A percentile compares a stretch with the other conserved stretches of the same genome.
phyloP scores from a whole-genome alignment of 2,888 invertebrate genomes.

The Macrosiphum euphorbiae region DNA sequence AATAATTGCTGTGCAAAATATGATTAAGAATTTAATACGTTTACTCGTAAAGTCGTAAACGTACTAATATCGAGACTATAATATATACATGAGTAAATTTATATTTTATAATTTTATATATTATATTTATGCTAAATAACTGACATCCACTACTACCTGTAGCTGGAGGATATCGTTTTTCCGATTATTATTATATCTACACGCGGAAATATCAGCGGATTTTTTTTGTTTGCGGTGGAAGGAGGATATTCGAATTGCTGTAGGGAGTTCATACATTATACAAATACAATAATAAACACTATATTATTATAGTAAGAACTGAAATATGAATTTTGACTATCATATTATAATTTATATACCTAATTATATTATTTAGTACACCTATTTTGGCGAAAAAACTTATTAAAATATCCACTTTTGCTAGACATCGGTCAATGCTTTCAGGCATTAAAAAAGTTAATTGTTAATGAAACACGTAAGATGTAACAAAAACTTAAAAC shows the following conservation, averaged over 20 bases:
- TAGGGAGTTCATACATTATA: neutral
- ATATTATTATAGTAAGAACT: neutral
- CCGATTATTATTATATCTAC: neutral
- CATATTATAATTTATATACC: neutral
- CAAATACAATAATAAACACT: neutral
- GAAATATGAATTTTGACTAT: neutral
- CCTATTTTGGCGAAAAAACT: neutral
- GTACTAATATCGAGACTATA: neutral
- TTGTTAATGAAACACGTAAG: neutral
- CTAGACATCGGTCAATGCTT: neutral
- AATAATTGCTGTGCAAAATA: conserved; percentile 6
- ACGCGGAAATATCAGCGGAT: neutral
- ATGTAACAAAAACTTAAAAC: neutral
- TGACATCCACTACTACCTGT: neutral
- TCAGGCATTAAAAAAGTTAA: neutral
- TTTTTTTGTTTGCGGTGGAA: neutral
- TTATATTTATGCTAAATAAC: neutral
- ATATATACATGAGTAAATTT: neutral
- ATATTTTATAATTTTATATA: neutral
- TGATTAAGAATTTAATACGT: neutral
- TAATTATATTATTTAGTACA: too few relatives aligned
- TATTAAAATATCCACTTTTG: neutral
- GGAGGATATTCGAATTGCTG: neutral
- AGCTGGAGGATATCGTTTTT: neutral
- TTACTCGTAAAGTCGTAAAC: neutral